A percentile compares a stretch with the other conserved stretches of the same genome.
These are phyloP conservation scores for Anguilla megastoma DNA, from an alignment of 2,797 vertebrate species.

Conservation along the genomic window DNA sequence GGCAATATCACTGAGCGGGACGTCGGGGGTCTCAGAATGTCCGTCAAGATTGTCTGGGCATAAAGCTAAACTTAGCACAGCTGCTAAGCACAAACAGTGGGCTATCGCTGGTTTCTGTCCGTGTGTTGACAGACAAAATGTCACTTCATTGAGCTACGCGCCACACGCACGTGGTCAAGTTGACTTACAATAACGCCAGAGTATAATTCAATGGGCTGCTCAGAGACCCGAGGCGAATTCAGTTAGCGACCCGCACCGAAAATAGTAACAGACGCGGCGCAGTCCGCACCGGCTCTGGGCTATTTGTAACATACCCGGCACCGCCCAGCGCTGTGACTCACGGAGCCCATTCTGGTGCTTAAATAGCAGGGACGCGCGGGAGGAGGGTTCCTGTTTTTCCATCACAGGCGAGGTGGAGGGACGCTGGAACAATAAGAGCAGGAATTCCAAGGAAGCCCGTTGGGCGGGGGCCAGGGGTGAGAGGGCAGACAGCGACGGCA, in stretches of 20 bases:
- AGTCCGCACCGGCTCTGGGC: not conserved
- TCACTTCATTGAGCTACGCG: not conserved
- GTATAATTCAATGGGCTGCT: not conserved
- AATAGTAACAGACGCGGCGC: not conserved
- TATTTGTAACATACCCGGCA: not conserved
- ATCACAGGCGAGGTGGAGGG: not conserved
- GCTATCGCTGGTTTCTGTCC: not conserved
- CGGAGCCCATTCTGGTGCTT: not conserved
- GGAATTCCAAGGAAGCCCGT: not conserved
- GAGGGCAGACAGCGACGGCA: not conserved
- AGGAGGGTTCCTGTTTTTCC: conserved; percentile 2
- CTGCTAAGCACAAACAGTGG: not conserved
- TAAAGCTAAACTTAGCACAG: not conserved
- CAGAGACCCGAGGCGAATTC: not conserved
- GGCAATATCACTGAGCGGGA: not conserved
- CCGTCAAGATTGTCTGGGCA: not conserved
- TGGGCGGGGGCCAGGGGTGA: not conserved
- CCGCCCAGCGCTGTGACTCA: not conserved
- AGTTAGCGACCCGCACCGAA: not conserved
- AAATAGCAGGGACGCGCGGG: not conserved
- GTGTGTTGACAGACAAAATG: not conserved
- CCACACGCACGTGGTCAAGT: not conserved
- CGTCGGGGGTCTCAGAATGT: not conserved
- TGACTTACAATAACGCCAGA: not conserved
- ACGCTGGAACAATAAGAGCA: not conserved